Conservation (phyloP, 2,113 vertebrate species). For the Anhinga rufa region DNA sequence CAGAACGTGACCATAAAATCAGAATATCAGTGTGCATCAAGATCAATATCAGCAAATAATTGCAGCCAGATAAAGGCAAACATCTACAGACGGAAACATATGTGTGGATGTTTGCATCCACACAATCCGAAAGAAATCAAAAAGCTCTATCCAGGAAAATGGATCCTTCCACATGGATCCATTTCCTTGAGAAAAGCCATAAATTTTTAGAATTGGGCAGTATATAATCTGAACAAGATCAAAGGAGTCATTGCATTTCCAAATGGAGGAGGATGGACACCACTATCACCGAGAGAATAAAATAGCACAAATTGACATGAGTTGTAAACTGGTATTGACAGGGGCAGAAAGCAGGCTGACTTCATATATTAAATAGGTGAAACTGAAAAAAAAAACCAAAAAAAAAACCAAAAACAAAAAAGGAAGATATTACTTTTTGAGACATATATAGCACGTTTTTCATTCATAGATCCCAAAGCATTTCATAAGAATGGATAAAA, state of each 20-base stretch:
- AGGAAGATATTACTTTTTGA: not conserved
- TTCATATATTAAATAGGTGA: not conserved
- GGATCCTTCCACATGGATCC: not conserved
- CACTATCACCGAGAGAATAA: not conserved
- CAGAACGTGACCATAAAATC: not conserved
- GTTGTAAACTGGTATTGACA: not conserved
- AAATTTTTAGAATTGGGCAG: not conserved
- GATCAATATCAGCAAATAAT: not conserved
- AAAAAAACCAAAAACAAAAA: too few species aligned
- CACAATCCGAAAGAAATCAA: not conserved
- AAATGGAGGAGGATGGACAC: not conserved
- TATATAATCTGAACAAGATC: not conserved
- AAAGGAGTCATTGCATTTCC: not conserved
- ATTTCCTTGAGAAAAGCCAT: not conserved
- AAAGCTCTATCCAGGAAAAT: not conserved
- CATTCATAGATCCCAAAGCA: not conserved
- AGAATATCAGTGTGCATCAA: not conserved
- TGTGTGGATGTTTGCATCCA: not conserved
- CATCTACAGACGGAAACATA: not conserved
- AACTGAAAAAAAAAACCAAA: not conserved
- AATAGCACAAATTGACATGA: not conserved
- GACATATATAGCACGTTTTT: not conserved
- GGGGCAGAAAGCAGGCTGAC: not conserved
- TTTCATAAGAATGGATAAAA: not conserved
- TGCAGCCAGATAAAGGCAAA: not conserved